phyloP scores from a whole-genome alignment of 2,797 vertebrate genomes.

The Allobates femoralis region DNA sequence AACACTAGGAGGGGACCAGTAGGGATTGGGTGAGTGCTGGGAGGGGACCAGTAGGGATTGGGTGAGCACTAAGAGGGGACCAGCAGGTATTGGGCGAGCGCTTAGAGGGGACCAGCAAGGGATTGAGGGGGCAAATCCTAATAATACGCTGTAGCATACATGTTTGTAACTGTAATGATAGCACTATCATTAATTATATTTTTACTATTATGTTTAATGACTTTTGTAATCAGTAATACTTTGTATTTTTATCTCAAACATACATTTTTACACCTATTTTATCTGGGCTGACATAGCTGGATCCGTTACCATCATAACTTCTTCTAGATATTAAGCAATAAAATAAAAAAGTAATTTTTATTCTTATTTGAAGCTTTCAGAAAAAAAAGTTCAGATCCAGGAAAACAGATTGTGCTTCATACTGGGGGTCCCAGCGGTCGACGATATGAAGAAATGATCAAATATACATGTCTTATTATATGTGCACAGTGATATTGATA shows the following conservation, averaged over 20 bases:
- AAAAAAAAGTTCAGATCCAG: not conserved
- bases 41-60: no score
- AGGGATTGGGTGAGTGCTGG: no score
- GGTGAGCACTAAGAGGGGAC: no score
- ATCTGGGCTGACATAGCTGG: not conserved
- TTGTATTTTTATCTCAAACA: not conserved
- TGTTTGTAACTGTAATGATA: not conserved
- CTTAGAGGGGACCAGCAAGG: no score
- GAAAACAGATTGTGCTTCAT: slow-evolving; percentile 24
- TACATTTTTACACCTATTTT: not conserved
- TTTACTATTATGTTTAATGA: no score
- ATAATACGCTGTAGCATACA: not conserved
- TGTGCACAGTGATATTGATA: slow-evolving; percentile 16
- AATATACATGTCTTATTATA: slow-evolving; percentile 23
- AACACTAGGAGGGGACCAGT: no score
- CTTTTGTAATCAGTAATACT: no score
- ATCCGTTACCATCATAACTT: not conserved
- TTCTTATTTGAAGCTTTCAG: not conserved
- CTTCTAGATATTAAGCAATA: no score
- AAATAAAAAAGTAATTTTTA: not conserved
- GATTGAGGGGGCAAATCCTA: not conserved
- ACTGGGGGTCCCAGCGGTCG: slow-evolving; percentile 1
- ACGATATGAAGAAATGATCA: slow-evolving; percentile 19
- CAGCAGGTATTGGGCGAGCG: no score
- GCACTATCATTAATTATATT: no score